Conservation (phyloP, 1,140 invertebrate genomes). For the Pomphorhynchus laevis region DNA sequence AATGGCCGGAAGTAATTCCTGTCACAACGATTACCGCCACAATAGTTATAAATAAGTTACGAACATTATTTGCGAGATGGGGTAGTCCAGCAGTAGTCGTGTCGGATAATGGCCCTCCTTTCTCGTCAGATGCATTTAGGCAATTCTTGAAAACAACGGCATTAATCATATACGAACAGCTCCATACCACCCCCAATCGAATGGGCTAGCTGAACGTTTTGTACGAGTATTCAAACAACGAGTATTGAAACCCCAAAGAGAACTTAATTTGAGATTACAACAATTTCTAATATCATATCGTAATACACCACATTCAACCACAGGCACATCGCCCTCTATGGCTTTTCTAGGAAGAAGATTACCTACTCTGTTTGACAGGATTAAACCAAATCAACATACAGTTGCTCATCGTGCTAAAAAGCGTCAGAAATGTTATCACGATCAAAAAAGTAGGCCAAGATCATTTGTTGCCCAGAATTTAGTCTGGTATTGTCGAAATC, state of each 20-base stretch:
- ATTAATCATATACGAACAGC: constrained; percentile 13
- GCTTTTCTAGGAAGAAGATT: neutral
- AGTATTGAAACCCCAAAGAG: no score
- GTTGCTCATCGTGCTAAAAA: no score
- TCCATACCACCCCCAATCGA: constrained; percentile 14
- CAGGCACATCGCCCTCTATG: neutral
- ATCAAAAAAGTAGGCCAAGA: no score
- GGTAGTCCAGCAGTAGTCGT: constrained; percentile 14
- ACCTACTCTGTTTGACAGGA: neutral
- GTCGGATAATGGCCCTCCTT: constrained; percentile 16
- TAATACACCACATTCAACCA: neutral
- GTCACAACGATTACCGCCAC: constrained; percentile 5
- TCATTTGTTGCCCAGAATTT: no score
- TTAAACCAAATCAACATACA: neutral
- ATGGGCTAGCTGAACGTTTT: constrained; percentile 12
- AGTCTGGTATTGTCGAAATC: no score
- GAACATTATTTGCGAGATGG: constrained; percentile 8
- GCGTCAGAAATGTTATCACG: no score
- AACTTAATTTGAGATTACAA: neutral
- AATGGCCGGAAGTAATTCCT: constrained; percentile 18
- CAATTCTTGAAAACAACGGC: constrained; percentile 13
- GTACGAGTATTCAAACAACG: neutral
- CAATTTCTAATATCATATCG: neutral
- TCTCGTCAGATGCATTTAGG: constrained; percentile 15
- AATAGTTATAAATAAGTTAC: constrained; percentile 9